Conservation (phyloP, 1,140 invertebrate species). For the Schlechtendalia chinensis region DNA sequence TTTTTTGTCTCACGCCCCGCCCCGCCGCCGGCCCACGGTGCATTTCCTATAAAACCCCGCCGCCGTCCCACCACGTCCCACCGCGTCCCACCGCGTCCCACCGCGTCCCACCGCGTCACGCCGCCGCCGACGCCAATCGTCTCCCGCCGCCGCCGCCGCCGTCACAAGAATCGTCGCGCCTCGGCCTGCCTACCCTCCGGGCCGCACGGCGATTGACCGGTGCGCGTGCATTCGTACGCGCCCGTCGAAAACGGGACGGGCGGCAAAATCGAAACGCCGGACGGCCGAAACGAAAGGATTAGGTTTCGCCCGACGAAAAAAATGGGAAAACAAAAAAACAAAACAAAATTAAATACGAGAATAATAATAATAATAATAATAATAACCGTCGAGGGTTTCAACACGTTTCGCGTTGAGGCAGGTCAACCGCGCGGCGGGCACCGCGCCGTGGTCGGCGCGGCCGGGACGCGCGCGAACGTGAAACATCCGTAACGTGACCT, state of each 20-base stretch:
- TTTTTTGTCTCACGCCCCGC: constrained; percentile 45
- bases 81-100: no score
- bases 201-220: constrained; percentile 16
- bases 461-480: not conserved
- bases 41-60: constrained; percentile 36
- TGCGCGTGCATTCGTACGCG: constrained; percentile 22
- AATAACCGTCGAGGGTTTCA: no score
- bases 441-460: no score
- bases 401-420: no score
- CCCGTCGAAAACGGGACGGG: not conserved
- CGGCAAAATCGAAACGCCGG: not conserved
- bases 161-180: not conserved
- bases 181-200: constrained; percentile 26
- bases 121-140: no score
- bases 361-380: no score
- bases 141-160: not conserved
- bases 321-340: no score
- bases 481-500: no score
- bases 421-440: no score
- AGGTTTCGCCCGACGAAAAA: no score
- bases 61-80: not conserved
- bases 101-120: not conserved
- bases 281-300: no score
- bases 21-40: constrained; percentile 38
- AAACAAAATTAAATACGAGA: no score